Base-by-base conservation (phyloP, 2,888 invertebrate genomes). In the Cheilosia soror region DNA sequence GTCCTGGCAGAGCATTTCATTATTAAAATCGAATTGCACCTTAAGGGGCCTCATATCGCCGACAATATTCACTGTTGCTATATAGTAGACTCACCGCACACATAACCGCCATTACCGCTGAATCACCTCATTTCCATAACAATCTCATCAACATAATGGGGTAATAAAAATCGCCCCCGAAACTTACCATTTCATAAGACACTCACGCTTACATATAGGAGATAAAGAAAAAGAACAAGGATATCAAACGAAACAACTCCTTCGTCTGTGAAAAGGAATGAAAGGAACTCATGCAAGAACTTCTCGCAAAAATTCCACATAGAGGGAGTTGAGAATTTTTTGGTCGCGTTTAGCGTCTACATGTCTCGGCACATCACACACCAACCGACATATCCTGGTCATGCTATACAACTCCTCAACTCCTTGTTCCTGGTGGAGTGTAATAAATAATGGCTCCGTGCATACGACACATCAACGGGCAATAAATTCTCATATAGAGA, bases 121-220 rank as follows among this genome's bases (percentile, higher is more conserved):
- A 81, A 85, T 81, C 81, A 85, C 72, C 85, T 81, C 71, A 85
- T 85, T 85, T 81, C 85, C 85, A 85, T 85, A 85, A 85, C 81
- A 85, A 76, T 85, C 81, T 81, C 81, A 85, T 85, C 85, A 85
- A 58, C 85, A 85, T 85, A 85, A 85, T 85, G 72, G 81, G 72
- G 77, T 81, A 85, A 85, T 85, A 85, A 85, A 85, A 85, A 85
- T 85, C 85, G 85, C 81, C 81, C 66, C 80, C 51, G 60, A 85
- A 85, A 80, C 80, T 62, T 80, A 75, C 75, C 55, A 78, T 60
- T 60, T 51, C 77, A 66, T 71, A 73, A 51, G 20, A 5, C 11
- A 57, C 62, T 65, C 25, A 69, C 33, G 79, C 60, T 49, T 27
- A 13, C 53, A 60, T 47, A 60, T 49, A 68, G 5, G 15, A 20